A percentile compares a stretch with the other conserved stretches of the same genome.
These are phyloP conservation scores for Xylocopa sonorina DNA, from an alignment of 1,140 invertebrate species.

Conservation along the genomic window DNA sequence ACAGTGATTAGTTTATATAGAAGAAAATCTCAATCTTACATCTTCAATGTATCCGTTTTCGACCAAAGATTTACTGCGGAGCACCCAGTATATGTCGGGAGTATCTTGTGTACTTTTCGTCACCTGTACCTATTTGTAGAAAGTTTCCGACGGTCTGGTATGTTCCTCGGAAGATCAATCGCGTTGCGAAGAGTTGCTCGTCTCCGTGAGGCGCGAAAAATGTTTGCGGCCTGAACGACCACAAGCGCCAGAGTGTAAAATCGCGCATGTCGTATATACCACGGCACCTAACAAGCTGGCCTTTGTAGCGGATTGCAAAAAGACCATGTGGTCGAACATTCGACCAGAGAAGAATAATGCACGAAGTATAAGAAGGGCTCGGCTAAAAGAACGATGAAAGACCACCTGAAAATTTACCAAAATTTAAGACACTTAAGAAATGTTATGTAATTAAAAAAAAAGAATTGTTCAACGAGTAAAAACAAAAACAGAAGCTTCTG, in stretches of 20 bases:
- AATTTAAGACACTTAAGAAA: neutral
- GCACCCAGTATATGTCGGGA: neutral
- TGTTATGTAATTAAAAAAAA: neutral
- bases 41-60: neutral
- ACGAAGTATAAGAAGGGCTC: neutral
- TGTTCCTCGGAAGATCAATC: slow-evolving; percentile 19
- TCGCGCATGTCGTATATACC: slow-evolving; percentile 37
- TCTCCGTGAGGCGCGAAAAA: slow-evolving; percentile 46
- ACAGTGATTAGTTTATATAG: neutral
- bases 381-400: slow-evolving; percentile 15
- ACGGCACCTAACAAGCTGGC: slow-evolving; percentile 44
- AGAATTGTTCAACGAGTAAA: neutral
- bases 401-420: neutral
- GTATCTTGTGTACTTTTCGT: neutral
- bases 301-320: slow-evolving; percentile 49
- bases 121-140: slow-evolving; percentile 32
- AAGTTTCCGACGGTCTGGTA: slow-evolving; percentile 11
- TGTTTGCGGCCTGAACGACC: slow-evolving; percentile 47
- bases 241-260: slow-evolving; percentile 48
- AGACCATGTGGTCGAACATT: slow-evolving; percentile 29
- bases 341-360: neutral
- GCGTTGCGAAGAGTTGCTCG: slow-evolving; percentile 10
- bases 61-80: neutral
- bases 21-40: neutral
- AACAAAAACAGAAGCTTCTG: too few relatives aligned